These are phyloP conservation scores for Parazoanthus darwini DNA, from an alignment of 92 coral and sea anemone genomes.

Conservation along the genomic window DNA sequence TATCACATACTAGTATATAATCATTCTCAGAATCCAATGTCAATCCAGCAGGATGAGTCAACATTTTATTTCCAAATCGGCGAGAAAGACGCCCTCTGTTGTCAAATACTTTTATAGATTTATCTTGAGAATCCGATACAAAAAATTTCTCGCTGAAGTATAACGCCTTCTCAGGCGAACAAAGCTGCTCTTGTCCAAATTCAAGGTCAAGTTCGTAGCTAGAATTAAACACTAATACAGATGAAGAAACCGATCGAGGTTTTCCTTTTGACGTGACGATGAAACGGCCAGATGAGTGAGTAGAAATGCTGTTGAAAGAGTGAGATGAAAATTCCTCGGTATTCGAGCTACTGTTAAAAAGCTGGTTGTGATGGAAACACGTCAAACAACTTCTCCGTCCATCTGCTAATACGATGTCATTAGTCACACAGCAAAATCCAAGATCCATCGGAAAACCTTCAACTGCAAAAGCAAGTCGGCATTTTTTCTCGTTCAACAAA, in stretches of 20 bases:
- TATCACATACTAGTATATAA: constrained; percentile 23
- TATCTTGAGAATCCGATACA: constrained; percentile 59
- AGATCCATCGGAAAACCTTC: constrained; percentile 20
- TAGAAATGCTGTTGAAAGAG: constrained; percentile 17
- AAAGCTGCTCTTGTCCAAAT: constrained; percentile 52
- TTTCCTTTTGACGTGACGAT: constrained; percentile 8
- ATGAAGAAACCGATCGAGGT: background rate
- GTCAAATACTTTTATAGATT: constrained; percentile 52
- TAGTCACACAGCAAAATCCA: background rate
- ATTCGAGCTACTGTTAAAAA: background rate
- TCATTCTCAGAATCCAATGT: constrained; percentile 1
- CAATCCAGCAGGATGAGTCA: constrained; percentile 15
- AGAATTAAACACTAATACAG: constrained; percentile 6
- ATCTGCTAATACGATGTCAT: constrained; percentile 20
- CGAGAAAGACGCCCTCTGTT: constrained; percentile 26
- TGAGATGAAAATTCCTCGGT: background rate
- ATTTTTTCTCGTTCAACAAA: constrained; percentile 16
- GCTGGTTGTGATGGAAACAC: background rate
- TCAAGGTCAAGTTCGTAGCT: constrained; percentile 12
- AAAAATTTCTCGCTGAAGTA: constrained; percentile 47
- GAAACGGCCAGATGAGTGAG: background rate
- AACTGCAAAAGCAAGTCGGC: constrained; percentile 6
- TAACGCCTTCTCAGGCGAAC: constrained; percentile 53
- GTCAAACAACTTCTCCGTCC: background rate
- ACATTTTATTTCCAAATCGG: constrained; percentile 21